Percentiles rank a stretch among this genome's conserved stretches.
These are phyloP conservation scores for Metridium senile DNA, from an alignment of 92 coral and sea anemone species.

Conservation along the genomic window DNA sequence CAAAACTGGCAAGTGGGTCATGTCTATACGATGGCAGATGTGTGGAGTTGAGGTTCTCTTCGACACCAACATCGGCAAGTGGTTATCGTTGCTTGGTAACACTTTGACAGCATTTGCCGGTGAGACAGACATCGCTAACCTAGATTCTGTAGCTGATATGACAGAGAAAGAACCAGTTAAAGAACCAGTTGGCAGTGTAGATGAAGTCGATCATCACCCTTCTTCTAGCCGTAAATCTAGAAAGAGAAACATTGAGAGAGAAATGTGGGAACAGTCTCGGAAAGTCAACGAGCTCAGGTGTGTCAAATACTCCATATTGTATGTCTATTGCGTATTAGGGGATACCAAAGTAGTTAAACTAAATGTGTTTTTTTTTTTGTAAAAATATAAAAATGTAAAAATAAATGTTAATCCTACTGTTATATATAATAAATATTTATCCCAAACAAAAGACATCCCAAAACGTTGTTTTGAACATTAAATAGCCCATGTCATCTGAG, in stretches of 20 bases:
- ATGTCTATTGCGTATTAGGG: too few species aligned
- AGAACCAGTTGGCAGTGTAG: conserved; percentile 34
- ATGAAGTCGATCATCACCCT: conserved; percentile 52
- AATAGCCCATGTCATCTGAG: too few species aligned
- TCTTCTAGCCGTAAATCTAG: conserved; percentile 14
- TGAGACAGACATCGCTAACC: conserved; percentile 91
- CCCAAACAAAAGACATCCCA: too few species aligned
- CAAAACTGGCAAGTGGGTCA: conserved; percentile 96
- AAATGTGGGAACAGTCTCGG: conserved; percentile 97
- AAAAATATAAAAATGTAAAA: too few species aligned
- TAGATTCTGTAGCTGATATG: conserved; percentile 94
- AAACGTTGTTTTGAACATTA: too few species aligned
- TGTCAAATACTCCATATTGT: background rate
- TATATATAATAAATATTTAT: too few species aligned
- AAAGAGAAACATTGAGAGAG: conserved; percentile 79
- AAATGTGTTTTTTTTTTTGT: too few species aligned
- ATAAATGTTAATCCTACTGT: too few species aligned
- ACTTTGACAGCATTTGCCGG: conserved; percentile 95
- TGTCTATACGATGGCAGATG: conserved; percentile 98
- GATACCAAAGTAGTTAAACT: too few species aligned
- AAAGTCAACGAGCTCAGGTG: conserved; percentile 94
- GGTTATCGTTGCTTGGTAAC: conserved; percentile 84
- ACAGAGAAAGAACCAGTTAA: conserved; percentile 63
- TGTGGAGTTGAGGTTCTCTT: conserved; percentile 91
- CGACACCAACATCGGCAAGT: conserved; percentile 94